Evolutionary conservation across 2,888 invertebrate genomes (phyloP), one percentile per base, ranked within the genome.

Genomic region (Leucoma salicis): DNA sequence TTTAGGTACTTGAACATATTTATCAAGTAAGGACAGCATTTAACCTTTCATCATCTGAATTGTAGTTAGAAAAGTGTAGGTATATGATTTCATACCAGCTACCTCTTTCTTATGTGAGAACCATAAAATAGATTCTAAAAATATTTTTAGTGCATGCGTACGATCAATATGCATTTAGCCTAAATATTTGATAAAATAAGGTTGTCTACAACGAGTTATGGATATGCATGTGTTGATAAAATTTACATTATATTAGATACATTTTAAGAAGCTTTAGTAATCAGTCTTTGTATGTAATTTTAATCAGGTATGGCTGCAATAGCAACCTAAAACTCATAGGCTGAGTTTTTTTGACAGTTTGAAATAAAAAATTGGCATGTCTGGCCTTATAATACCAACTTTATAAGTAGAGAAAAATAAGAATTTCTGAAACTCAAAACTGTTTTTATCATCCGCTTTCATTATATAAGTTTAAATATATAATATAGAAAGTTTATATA

Each of bases 241-340:
- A 36, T 35, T 14, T 40, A 35, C 39, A 14, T 48, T 14, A 12
- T n/a, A n/a, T n/a, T n/a, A n/a, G n/a, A n/a, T n/a, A n/a, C n/a
- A n/a, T 35, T 44, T 43, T 44, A 49, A 55, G 55, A 48, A 49
- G 31, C 41, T 49, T 50, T 60, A 60, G 49, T 50, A 40, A 51
- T 61, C 60, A 61, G 62, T 61, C 62, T 61, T 60, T 42, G 46
- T 33, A 29, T 47, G 38, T 44, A 51, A 37, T 42, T n/a, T 14
- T 29, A 29, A 6, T 49, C 43, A 51, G 42, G 46, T 50, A 58
- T 56, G 58, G 61, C 46, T 53, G 49, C 43, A 40, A 40, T 41
- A 55, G 39, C 37, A 41, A 27, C 21, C 8, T n/a, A n/a, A n/a
- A n/a, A n/a, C n/a, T n/a, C n/a, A n/a, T n/a, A n/a, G n/a, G n/a